Percentiles rank a stretch among this genome's conserved stretches.
Evolutionary conservation across 1,140 invertebrate genomes (phyloP).

Genomic region (Lepidotrigona ventralis): DNA sequence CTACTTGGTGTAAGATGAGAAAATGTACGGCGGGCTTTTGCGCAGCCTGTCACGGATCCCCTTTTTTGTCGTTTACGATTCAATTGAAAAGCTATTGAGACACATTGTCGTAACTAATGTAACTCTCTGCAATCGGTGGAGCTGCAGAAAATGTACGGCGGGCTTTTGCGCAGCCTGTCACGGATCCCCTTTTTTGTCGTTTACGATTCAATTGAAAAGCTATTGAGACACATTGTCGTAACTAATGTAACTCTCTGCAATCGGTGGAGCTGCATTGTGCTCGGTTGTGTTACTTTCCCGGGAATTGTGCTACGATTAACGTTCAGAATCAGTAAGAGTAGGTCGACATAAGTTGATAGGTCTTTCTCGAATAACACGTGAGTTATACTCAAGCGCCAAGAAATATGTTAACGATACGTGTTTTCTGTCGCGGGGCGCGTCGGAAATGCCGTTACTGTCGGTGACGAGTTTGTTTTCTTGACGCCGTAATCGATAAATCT

Average conservation of each 20-base stretch:
- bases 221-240: constrained; percentile 5
- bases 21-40: constrained; percentile 52
- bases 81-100: constrained; percentile 37
- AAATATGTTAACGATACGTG: constrained; percentile 52
- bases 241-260: neutral
- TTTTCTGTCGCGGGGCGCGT: constrained; percentile 16
- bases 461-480: constrained; percentile 52
- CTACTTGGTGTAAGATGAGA: neutral
- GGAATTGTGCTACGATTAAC: neutral
- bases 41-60: constrained; percentile 54
- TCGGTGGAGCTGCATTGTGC: no score
- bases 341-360: constrained; percentile 14
- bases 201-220: constrained; percentile 38
- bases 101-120: neutral
- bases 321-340: neutral
- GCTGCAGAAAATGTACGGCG: no score
- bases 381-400: constrained; percentile 21
- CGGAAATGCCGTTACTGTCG: constrained; percentile 28
- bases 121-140: neutral
- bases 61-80: constrained; percentile 27
- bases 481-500: constrained; percentile 56
- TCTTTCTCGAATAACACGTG: constrained; percentile 52
- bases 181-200: constrained; percentile 43
- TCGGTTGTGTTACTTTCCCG: neutral
- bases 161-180: no score